A percentile compares a stretch with the other conserved stretches of the same genome.
Evolutionary conservation across 1,140 invertebrate species (phyloP).

Genomic region (Probaryconus sp.): DNA sequence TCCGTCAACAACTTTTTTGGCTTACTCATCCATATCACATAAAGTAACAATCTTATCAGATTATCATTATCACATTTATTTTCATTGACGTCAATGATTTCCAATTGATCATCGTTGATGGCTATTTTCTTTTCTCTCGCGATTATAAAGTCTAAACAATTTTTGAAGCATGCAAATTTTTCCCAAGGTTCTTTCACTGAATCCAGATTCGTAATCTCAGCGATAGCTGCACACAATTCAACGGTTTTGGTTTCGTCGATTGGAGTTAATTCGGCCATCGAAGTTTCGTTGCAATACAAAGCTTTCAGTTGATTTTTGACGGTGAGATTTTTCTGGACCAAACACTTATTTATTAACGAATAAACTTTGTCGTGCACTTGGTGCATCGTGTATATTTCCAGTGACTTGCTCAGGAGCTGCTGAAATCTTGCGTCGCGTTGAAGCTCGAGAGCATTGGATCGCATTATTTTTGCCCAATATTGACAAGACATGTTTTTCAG

Average conservation of each 20-base stretch:
- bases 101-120: conserved; percentile 32
- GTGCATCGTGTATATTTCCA: conserved; percentile 68
- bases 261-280: conserved; percentile 64
- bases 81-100: conserved; percentile 36
- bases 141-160: conserved; percentile 65
- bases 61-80: conserved; percentile 44
- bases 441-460: conserved; percentile 57
- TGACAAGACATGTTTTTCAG: conserved; percentile 62
- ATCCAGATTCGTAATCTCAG: conserved; percentile 65
- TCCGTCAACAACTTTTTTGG: conserved; percentile 62
- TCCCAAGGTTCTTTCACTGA: conserved; percentile 62
- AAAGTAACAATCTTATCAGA: conserved; percentile 64
- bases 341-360: conserved; percentile 40
- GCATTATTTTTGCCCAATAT: conserved; percentile 65
- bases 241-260: conserved; percentile 57
- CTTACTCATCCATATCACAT: conserved; percentile 65
- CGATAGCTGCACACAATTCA: conserved; percentile 65
- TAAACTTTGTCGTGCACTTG: conserved; percentile 64
- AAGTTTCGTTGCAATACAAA: conserved; percentile 48
- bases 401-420: conserved; percentile 61
- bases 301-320: conserved; percentile 61
- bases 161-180: conserved; percentile 65
- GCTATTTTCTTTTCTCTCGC: conserved; percentile 67
- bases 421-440: conserved; percentile 69
- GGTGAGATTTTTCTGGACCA: conserved; percentile 53